phyloP scores from a whole-genome alignment of 2,113 vertebrate genomes.

The Rhabdornis inornatus region DNA sequence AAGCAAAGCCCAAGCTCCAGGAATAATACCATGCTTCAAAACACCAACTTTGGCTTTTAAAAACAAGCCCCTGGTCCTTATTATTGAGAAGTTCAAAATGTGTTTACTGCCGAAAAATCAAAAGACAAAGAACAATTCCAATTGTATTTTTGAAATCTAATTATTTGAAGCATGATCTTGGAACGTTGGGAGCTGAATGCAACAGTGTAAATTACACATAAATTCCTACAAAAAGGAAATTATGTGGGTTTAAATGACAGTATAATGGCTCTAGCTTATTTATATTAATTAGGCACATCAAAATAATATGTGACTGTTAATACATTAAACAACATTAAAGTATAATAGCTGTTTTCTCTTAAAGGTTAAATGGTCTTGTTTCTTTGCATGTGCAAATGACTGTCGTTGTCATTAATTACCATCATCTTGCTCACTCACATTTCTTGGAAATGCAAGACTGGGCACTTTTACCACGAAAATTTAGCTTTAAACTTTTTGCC shows the following conservation, averaged over 20 bases:
- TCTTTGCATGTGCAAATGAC: background rate
- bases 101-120: conserved; percentile 17
- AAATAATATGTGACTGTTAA: background rate
- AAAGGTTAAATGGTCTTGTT: conserved; percentile 3
- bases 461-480: background rate
- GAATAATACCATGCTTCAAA: background rate
- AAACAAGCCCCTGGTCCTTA: background rate
- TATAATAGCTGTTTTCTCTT: conserved; percentile 5
- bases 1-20: background rate
- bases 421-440: background rate
- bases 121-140: conserved; percentile 45
- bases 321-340: background rate
- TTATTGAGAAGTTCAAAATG: background rate
- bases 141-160: conserved; percentile 38
- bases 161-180: conserved; percentile 19
- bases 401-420: background rate
- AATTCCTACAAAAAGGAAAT: background rate
- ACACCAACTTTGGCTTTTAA: background rate
- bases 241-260: background rate
- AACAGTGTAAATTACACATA: background rate
- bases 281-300: conserved; percentile 14
- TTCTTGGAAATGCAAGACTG: background rate
- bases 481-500: background rate
- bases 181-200: background rate
- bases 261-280: background rate